Percentiles rank a stretch among this genome's conserved stretches.
phyloP scores from a whole-genome alignment of 2,888 invertebrate genomes.

The Myopa tessellatipennis region DNA sequence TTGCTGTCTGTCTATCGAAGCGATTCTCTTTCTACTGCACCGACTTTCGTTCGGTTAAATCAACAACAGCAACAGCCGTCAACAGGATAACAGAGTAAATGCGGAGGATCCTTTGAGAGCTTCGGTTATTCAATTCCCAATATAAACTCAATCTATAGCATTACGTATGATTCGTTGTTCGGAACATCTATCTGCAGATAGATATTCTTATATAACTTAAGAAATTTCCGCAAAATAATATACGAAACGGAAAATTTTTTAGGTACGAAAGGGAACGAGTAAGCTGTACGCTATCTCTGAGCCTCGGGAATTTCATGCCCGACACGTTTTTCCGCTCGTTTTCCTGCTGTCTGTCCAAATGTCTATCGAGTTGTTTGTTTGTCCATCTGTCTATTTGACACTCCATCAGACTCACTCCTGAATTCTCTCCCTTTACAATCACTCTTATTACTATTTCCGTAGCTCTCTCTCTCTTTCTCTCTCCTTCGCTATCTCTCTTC shows the following conservation, averaged over 20 bases:
- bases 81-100: slow-evolving; percentile 30
- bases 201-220: background rate
- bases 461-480: background rate
- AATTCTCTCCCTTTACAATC: background rate
- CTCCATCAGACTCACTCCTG: background rate
- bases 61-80: slow-evolving; percentile 29
- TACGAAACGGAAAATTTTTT: too few relatives aligned
- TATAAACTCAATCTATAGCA: slow-evolving; percentile 36
- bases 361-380: slow-evolving; percentile 12
- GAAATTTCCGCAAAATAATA: background rate
- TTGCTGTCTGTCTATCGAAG: background rate
- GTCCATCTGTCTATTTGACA: background rate
- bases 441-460: background rate
- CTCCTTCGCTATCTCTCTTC: background rate
- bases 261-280: background rate
- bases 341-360: slow-evolving; percentile 1
- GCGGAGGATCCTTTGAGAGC: slow-evolving; percentile 31
- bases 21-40: background rate
- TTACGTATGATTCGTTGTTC: slow-evolving; percentile 1
- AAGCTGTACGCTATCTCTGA: background rate
- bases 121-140: slow-evolving; percentile 34
- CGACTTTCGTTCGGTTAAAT: background rate
- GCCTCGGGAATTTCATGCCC: background rate
- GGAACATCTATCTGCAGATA: background rate
- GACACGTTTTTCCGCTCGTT: background rate